A percentile compares a stretch with the other conserved stretches of the same genome.
Evolutionary conservation across 2,888 invertebrate species (phyloP).

Genomic region (Hyalella azteca): DNA sequence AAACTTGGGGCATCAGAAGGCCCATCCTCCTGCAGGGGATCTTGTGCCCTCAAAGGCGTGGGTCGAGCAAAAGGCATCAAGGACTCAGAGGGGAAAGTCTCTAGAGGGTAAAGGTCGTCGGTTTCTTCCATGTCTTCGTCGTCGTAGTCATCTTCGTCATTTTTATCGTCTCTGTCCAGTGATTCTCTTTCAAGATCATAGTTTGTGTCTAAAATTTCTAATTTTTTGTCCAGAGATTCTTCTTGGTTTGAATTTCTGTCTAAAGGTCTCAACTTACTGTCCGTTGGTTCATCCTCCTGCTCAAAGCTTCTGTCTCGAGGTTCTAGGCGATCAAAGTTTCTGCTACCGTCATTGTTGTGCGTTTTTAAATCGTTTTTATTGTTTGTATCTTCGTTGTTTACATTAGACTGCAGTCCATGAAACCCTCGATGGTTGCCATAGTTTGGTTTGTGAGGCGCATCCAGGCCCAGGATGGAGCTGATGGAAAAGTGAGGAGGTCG

Average conservation of each 20-base stretch:
- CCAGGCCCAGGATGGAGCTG: slow-evolving; percentile 55
- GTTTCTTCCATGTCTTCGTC: slow-evolving; percentile 29
- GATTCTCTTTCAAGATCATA: neutral
- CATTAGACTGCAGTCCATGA: neutral
- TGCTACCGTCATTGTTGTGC: neutral
- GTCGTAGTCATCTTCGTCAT: slow-evolving; percentile 40
- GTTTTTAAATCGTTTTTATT: neutral
- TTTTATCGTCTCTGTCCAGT: slow-evolving; percentile 46
- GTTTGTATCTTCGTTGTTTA: neutral
- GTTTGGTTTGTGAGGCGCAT: slow-evolving; percentile 13
- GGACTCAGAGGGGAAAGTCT: neutral
- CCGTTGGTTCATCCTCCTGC: too few species aligned
- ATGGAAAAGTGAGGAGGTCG: slow-evolving; percentile 51
- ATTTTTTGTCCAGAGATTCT: slow-evolving; percentile 15
- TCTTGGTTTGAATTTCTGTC: slow-evolving; percentile 36
- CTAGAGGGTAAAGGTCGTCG: neutral
- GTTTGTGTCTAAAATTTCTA: neutral
- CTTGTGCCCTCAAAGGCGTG: slow-evolving; percentile 44
- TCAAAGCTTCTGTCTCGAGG: slow-evolving; percentile 12
- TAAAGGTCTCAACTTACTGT: too few species aligned
- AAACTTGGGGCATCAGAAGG: neutral
- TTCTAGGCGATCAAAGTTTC: neutral
- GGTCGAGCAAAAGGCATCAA: slow-evolving; percentile 54
- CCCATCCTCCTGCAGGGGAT: neutral
- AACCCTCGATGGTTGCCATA: neutral